Conservation (phyloP, 2,888 invertebrate genomes). For the Temnothorax unifasciatus region DNA sequence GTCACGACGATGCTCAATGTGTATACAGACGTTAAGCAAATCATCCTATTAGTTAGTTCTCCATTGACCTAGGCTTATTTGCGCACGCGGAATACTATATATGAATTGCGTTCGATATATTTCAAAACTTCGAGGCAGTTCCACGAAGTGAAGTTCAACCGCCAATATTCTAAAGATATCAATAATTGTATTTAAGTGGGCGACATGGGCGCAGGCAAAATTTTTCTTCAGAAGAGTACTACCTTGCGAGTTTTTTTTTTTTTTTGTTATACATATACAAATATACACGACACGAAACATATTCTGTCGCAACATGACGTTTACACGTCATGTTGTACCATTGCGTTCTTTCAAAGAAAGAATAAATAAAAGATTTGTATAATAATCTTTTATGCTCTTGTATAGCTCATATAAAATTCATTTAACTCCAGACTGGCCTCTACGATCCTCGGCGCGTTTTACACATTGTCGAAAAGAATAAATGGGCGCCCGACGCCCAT, state of each 20-base stretch:
- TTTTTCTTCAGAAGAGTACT: background rate
- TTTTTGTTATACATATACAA: background rate
- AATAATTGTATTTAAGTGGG: slow-evolving; percentile 31
- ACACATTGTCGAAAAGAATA: slow-evolving; percentile 3
- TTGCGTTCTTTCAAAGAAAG: too few relatives aligned
- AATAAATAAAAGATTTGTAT: background rate
- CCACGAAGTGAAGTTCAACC: background rate
- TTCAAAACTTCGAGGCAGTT: slow-evolving; percentile 7
- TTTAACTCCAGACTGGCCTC: background rate
- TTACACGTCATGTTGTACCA: too few relatives aligned
- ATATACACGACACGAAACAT: background rate
- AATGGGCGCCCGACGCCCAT: slow-evolving; percentile 12
- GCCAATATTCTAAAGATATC: slow-evolving; percentile 27
- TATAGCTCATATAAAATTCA: background rate
- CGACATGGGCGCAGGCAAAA: slow-evolving; percentile 13
- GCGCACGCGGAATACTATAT: slow-evolving; percentile 38
- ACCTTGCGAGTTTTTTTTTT: too few relatives aligned
- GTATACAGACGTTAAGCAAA: slow-evolving; percentile 49
- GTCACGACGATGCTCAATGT: slow-evolving; percentile 25
- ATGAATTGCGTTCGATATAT: slow-evolving; percentile 35
- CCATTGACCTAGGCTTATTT: slow-evolving; percentile 61
- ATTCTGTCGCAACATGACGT: background rate
- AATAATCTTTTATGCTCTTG: background rate
- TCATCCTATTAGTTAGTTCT: slow-evolving; percentile 57
- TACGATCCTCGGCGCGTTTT: background rate